Percentiles rank a stretch among this genome's conserved stretches.
These are phyloP conservation scores for Delia radicum DNA, from an alignment of 1,140 invertebrate species.

Conservation along the genomic window DNA sequence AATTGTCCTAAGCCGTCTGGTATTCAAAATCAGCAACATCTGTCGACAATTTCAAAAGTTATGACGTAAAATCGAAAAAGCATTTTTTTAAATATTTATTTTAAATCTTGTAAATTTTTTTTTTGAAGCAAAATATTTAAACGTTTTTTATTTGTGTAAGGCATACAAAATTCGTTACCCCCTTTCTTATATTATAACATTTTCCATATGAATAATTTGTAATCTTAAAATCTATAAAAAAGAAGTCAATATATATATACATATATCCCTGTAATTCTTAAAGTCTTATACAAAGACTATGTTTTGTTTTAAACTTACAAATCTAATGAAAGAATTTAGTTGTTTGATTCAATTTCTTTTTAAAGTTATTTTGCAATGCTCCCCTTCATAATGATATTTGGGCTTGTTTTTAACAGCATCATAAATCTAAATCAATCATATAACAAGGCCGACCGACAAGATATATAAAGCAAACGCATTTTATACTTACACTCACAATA, in stretches of 20 bases:
- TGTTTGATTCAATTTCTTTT: neutral
- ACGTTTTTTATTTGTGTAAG: neutral
- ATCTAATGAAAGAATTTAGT: neutral
- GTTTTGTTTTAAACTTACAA: neutral
- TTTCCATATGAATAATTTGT: too few relatives aligned
- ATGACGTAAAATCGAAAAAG: too few relatives aligned
- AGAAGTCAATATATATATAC: neutral
- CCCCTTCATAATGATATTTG: neutral
- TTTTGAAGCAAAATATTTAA: too few relatives aligned
- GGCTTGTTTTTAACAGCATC: neutral
- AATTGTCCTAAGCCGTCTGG: too few relatives aligned
- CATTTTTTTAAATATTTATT: too few relatives aligned
- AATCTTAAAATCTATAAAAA: neutral
- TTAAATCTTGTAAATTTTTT: too few relatives aligned
- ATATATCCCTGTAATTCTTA: neutral
- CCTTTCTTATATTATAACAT: too few relatives aligned
- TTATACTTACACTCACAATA: too few relatives aligned
- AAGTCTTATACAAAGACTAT: neutral
- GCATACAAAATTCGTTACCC: too few relatives aligned
- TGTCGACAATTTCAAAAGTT: too few relatives aligned
- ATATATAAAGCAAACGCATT: too few relatives aligned
- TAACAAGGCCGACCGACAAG: neutral
- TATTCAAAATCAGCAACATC: too few relatives aligned
- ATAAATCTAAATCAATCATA: slow-evolving; percentile 22
- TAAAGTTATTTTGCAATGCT: neutral